phyloP scores from a whole-genome alignment of 2,888 invertebrate genomes.

The Dicyrtomina minuta region DNA sequence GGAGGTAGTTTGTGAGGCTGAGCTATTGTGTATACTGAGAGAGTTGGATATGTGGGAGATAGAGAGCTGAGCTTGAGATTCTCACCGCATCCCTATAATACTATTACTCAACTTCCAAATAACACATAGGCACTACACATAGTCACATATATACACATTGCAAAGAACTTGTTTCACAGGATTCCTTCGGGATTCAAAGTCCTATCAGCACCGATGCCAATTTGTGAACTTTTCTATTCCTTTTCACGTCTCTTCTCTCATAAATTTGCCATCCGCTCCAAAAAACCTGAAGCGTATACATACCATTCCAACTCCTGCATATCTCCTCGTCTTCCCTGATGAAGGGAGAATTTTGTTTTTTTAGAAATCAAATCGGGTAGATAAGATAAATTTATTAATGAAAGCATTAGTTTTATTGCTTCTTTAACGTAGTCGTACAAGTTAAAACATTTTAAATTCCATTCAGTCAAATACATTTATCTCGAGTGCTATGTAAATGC shows the following conservation, averaged over 20 bases:
- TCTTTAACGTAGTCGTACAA: no score
- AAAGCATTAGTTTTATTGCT: no score
- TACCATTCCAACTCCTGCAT: background rate
- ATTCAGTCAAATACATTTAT: no score
- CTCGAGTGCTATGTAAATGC: no score
- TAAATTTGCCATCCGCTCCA: slow-evolving; percentile 28
- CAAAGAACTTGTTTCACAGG: slow-evolving; percentile 53
- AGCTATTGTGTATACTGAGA: background rate
- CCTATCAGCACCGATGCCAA: slow-evolving; percentile 51
- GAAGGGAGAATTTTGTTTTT: no score
- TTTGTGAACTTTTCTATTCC: slow-evolving; percentile 50
- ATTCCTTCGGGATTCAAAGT: slow-evolving; percentile 50
- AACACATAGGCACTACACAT: background rate
- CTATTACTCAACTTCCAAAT: slow-evolving; percentile 12
- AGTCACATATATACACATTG: background rate
- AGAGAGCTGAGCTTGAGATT: slow-evolving; percentile 14
- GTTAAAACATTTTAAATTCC: no score
- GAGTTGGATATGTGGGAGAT: background rate
- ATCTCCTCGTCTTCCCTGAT: no score
- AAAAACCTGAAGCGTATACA: background rate
- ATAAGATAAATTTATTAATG: no score
- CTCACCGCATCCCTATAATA: slow-evolving; percentile 29
- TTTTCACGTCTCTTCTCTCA: slow-evolving; percentile 24
- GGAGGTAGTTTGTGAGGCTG: slow-evolving; percentile 8
- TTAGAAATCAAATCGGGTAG: no score